Evolutionary conservation across 2,113 vertebrate species (phyloP).

Genomic region (Aplodontia rufa): DNA sequence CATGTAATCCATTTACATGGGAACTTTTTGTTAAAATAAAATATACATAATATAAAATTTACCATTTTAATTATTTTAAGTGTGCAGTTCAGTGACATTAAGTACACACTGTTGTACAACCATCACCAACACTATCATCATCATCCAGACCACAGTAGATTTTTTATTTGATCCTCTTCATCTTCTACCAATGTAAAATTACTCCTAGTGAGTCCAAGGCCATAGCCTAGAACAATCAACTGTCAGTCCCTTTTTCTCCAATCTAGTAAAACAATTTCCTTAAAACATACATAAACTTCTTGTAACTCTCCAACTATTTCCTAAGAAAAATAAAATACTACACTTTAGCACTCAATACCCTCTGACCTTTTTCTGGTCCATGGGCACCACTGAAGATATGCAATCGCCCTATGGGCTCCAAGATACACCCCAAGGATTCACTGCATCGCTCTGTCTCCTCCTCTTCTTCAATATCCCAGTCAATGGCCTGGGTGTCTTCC

Average conservation of each 20-base stretch:
- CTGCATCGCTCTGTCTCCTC: conserved; percentile 44
- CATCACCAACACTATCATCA: neutral
- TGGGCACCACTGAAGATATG: conserved; percentile 76
- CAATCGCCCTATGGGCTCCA: conserved; percentile 72
- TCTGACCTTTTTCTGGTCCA: conserved; percentile 81
- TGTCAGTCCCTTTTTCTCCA: neutral
- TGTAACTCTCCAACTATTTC: neutral
- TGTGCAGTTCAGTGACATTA: neutral
- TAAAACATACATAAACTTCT: neutral
- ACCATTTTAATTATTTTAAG: neutral
- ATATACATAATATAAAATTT: conserved; percentile 20
- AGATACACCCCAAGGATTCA: neutral
- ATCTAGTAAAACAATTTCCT: neutral
- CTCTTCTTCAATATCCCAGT: conserved; percentile 71
- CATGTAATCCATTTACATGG: neutral
- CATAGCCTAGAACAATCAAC: neutral
- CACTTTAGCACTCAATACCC: neutral
- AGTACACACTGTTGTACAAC: neutral
- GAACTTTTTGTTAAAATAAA: neutral
- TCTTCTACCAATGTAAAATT: conserved; percentile 28
- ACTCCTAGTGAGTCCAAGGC: neutral
- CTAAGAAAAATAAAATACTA: neutral
- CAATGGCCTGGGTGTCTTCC: conserved; percentile 80
- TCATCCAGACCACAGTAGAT: neutral
- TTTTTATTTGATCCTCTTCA: conserved; percentile 20